Evolutionary conservation across 2,888 invertebrate genomes (phyloP).

Genomic region (Drosophila parthenogenetica): DNA sequence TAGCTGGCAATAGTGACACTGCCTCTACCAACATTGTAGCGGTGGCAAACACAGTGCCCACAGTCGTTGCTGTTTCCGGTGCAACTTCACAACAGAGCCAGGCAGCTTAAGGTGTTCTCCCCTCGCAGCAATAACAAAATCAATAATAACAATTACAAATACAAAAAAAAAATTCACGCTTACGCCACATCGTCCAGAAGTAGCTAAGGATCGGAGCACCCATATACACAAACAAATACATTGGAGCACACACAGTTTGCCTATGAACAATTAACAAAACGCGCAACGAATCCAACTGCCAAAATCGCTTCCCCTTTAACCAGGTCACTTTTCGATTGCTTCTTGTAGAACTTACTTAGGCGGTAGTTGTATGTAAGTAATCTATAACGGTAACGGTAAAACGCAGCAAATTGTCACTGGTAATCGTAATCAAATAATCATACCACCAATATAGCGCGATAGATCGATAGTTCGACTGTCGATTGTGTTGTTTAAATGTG

Average conservation of each 20-base stretch:
- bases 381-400: slow-evolving; percentile 25
- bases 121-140: slow-evolving; percentile 14
- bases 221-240: slow-evolving; percentile 20
- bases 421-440: slow-evolving; percentile 54
- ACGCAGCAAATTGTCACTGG: slow-evolving; percentile 32
- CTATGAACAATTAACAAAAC: slow-evolving; percentile 52
- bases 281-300: slow-evolving; percentile 80
- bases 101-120: slow-evolving; percentile 59
- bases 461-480: slow-evolving; percentile 19
- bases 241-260: slow-evolving; percentile 45
- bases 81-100: slow-evolving; percentile 68
- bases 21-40: slow-evolving; percentile 25
- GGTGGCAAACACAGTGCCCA: slow-evolving; percentile 32
- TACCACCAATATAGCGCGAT: slow-evolving; percentile 70
- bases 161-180: slow-evolving; percentile 36
- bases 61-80: slow-evolving; percentile 43
- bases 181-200: slow-evolving; percentile 50
- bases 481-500: slow-evolving; percentile 37
- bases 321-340: slow-evolving; percentile 66
- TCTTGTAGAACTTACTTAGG: slow-evolving; percentile 62
- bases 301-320: slow-evolving; percentile 71
- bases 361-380: slow-evolving; percentile 73
- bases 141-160: slow-evolving; percentile 22
- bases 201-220: slow-evolving; percentile 36
- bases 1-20: slow-evolving; percentile 22